A percentile compares a stretch with the other conserved stretches of the same genome.
phyloP scores from a whole-genome alignment of 2,888 invertebrate genomes.

The Heterodera filipjevi region DNA sequence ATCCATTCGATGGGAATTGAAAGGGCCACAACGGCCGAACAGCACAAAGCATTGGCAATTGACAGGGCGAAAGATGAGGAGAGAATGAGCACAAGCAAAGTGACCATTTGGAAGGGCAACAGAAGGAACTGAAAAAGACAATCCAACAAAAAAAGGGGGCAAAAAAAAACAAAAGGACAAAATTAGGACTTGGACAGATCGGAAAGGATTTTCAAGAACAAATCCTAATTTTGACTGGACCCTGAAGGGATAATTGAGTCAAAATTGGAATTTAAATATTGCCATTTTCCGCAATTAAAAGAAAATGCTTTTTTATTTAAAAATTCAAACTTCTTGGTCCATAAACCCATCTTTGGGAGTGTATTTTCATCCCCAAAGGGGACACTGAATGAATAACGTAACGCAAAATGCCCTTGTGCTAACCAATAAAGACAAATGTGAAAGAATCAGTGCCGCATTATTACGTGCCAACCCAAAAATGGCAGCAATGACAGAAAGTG shows the following conservation, averaged over 20 bases:
- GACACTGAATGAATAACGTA: background rate
- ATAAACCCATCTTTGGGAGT: too few relatives aligned
- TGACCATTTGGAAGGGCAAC: background rate
- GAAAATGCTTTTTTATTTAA: too few relatives aligned
- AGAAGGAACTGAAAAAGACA: background rate
- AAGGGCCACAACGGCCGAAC: background rate
- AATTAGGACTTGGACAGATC: too few relatives aligned
- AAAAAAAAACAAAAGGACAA: too few relatives aligned
- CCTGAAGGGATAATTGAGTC: too few relatives aligned
- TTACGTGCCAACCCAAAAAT: slow-evolving; percentile 14
- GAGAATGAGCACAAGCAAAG: background rate
- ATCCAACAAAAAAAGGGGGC: too few relatives aligned
- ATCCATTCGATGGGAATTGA: slow-evolving; percentile 6
- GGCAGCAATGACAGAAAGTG: background rate
- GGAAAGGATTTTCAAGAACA: too few relatives aligned
- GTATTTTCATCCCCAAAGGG: too few relatives aligned
- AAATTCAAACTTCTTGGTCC: too few relatives aligned
- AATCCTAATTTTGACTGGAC: too few relatives aligned
- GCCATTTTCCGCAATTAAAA: too few relatives aligned
- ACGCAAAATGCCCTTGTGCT: background rate
- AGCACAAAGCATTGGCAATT: background rate
- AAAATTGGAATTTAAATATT: too few relatives aligned
- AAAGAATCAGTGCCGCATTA: slow-evolving; percentile 5
- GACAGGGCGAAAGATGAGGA: background rate
- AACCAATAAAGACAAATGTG: slow-evolving; percentile 24